Percentiles rank a stretch among this genome's conserved stretches.
These are phyloP conservation scores for Caracal caracal DNA, from an alignment of 2,113 vertebrate genomes.

Conservation along the genomic window DNA sequence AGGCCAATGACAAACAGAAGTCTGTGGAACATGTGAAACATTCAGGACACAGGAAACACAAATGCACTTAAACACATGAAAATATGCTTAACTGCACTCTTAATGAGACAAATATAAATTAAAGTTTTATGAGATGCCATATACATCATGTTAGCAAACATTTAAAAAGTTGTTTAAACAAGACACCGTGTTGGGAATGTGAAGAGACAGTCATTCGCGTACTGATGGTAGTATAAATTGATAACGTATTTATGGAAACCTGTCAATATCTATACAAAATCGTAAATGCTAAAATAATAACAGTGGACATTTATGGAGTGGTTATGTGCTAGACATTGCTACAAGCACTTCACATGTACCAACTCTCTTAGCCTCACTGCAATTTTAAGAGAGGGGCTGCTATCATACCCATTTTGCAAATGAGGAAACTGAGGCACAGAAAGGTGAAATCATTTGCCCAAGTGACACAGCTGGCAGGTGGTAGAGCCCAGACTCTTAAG, in stretches of 20 bases:
- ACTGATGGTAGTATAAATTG: not conserved
- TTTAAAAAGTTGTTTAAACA: not conserved
- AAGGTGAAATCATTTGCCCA: not conserved
- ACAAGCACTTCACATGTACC: not conserved
- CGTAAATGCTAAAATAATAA: not conserved
- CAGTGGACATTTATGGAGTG: not conserved
- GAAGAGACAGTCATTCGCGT: slow-evolving; percentile 7
- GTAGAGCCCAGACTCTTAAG: not conserved
- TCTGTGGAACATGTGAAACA: not conserved
- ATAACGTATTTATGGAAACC: not conserved
- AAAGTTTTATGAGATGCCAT: not conserved
- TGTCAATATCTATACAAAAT: not conserved
- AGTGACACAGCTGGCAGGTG: not conserved
- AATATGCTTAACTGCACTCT: slow-evolving; percentile 1
- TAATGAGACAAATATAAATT: not conserved
- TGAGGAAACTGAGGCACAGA: not conserved
- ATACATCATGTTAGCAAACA: not conserved
- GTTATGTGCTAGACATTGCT: not conserved
- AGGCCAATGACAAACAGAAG: not conserved
- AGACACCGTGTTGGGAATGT: not conserved
- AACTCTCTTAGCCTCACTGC: not conserved
- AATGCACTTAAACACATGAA: not conserved
- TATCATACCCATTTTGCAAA: not conserved
- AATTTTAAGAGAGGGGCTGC: not conserved
- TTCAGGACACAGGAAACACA: not conserved